Conservation (phyloP, 2,888 invertebrate species). For the Geotrupes spiniger region DNA sequence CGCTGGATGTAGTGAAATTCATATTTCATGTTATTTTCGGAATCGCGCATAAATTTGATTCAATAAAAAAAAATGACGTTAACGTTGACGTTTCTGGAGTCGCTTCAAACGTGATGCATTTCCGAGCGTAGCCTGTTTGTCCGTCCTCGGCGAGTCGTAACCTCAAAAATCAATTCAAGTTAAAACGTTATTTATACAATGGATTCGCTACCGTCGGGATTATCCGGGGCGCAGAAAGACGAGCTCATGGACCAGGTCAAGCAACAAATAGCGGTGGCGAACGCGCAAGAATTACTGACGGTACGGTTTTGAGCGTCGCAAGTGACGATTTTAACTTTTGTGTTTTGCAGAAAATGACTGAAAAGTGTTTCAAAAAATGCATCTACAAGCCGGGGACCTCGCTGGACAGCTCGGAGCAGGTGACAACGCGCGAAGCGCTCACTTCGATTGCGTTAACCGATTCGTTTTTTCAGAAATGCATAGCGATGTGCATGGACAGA, state of each 20-base stretch:
- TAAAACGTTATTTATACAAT: constrained; percentile 43
- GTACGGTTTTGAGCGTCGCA: constrained; percentile 49
- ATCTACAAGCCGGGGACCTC: constrained; percentile 86
- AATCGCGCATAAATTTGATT: too few relatives aligned
- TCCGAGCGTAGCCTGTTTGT: too few relatives aligned
- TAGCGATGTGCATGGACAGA: constrained; percentile 97
- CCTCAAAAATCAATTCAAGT: constrained; percentile 5
- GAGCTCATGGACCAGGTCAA: constrained; percentile 93
- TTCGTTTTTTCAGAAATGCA: constrained; percentile 74
- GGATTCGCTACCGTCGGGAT: constrained; percentile 58
- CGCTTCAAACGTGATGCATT: too few relatives aligned
- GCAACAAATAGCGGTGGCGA: constrained; percentile 91
- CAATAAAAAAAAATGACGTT: too few relatives aligned
- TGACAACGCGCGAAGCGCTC: constrained; percentile 34
- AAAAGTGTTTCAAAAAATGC: constrained; percentile 96
- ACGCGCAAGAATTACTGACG: constrained; percentile 87
- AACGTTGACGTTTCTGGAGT: too few relatives aligned
- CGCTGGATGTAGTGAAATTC: too few relatives aligned
- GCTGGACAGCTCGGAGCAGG: constrained; percentile 82
- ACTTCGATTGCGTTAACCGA: not conserved
- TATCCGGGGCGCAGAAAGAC: constrained; percentile 71
- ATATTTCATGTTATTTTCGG: too few relatives aligned
- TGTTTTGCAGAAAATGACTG: constrained; percentile 82
- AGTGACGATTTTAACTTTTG: not conserved
- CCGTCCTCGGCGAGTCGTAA: constrained; percentile 1